A percentile compares a stretch with the other conserved stretches of the same genome.
These are phyloP conservation scores for Amazona finschi DNA, from an alignment of 2,797 vertebrate genomes.

Conservation along the genomic window DNA sequence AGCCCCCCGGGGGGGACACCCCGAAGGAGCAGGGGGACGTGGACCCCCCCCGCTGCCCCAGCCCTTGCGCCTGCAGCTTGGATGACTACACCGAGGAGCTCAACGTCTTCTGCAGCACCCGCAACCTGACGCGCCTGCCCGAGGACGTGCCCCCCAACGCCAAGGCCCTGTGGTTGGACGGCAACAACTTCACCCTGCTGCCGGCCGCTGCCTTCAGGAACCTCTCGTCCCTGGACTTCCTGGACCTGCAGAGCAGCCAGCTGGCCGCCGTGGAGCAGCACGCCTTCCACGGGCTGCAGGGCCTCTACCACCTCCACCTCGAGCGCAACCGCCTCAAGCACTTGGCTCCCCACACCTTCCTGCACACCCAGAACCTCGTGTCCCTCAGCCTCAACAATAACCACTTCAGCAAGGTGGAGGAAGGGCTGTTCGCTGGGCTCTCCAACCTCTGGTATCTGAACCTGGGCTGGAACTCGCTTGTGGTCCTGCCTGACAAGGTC, in stretches of 20 bases:
- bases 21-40: slow-evolving; percentile 34
- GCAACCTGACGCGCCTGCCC: slow-evolving; percentile 84
- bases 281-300: slow-evolving; percentile 83
- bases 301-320: slow-evolving; percentile 88
- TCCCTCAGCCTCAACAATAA: slow-evolving; percentile 92
- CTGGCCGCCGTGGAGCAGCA: slow-evolving; percentile 82
- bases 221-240: slow-evolving; percentile 85
- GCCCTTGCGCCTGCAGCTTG: slow-evolving; percentile 81
- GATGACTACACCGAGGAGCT: slow-evolving; percentile 87
- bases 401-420: slow-evolving; percentile 87
- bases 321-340: slow-evolving; percentile 85
- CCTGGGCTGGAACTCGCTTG: slow-evolving; percentile 91
- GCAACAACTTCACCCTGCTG: slow-evolving; percentile 86
- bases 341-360: slow-evolving; percentile 81
- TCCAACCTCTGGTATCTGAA: slow-evolving; percentile 92
- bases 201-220: slow-evolving; percentile 82
- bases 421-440: slow-evolving; percentile 87
- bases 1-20: slow-evolving; percentile 48
- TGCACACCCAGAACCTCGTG: slow-evolving; percentile 85
- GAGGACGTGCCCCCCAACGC: slow-evolving; percentile 76
- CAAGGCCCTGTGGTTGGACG: slow-evolving; percentile 89
- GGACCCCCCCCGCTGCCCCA: slow-evolving; percentile 81
- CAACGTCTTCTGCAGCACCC: slow-evolving; percentile 89
- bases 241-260: slow-evolving; percentile 89
- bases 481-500: slow-evolving; percentile 84